Evolutionary conservation across 2,113 vertebrate genomes (phyloP), one percentile per base, ranked within the genome.

Genomic region (Diadophis punctatus): DNA sequence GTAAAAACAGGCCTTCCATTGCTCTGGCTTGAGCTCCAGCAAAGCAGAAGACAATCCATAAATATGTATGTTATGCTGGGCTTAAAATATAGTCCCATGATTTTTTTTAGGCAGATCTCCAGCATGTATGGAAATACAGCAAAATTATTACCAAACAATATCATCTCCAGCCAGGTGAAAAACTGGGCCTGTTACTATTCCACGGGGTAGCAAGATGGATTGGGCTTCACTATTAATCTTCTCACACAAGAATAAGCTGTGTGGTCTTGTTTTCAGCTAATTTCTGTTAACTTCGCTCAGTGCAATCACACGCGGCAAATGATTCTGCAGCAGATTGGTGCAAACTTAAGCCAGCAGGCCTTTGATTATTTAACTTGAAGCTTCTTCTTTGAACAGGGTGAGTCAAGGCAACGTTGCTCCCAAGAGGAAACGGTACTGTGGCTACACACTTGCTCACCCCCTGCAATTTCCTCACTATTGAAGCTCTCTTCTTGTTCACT

Each of bases 81-180:
- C 96, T 96, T 94, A 93, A 96, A 95, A 94, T 93, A 85, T 93
- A 95, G 96, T 93, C 96, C 96, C 96, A 92, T 97, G 96, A 88
- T 97, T 97, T 90, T 97, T 68, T 97, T 95, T 96, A 96, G 96
- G 97, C 97, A 96, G 94, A 56, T 93, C 96, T 97, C 97, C 97
- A 97, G 0, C 43, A 27, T 27, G 6, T 58, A 94, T 93, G 94
- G 56, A 93, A 94, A 95, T 94, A 94, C 96, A 95, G 94, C 93
- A 3, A 46, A 49, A 93, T 95, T 93, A 34, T 90, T 96, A 95
- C 90, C 0, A 93, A 91, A 95, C 25, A 0, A 11, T 18, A 0
- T 63, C 56, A 18, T 86, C 0, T 96, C 1, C 1, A 43, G 2
- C 93, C 87, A 92, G 86, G 92, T 46, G 88, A 93, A 74, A 91